Base-by-base conservation (phyloP, 2,888 invertebrate genomes). In the Pammene fasciana region DNA sequence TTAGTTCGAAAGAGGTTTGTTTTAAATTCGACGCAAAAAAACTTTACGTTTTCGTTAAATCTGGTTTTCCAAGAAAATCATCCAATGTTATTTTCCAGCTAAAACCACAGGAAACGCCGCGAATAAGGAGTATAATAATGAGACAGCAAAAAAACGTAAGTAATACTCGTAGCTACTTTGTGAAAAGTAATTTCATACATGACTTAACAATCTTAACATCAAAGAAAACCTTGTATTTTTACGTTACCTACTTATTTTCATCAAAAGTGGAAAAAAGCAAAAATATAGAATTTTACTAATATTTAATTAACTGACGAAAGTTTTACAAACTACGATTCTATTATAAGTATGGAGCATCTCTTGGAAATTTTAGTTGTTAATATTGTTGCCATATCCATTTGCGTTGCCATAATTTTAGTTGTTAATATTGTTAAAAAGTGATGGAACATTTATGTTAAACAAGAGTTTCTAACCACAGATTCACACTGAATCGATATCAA, bases 111-210 rank as follows among this genome's bases (percentile, higher is more conserved):
- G 43, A 50, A 36, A 41, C 5, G 1, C 34, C 50, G 14, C 56
- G 16, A 38, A 59, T 64, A 65, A 14, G 38, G 59, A 46, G 16
- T 34, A 36, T 65, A 54, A 70, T 70, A 70, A 65, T 70, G 70
- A 65, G 46, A 70, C 54, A 34, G 46, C 65, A 41, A 59, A 68
- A 60, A 64, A 65, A 54, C 36, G 41, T 54, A 54, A 54, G 34
- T 54, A 54, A 36, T 52, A 50, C 50, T 26, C 50, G 50, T 68
- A 59, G 26, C 14, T 18, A 68, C 52, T 60, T 60, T 54, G 59
- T 38, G 55, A 38, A 59, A 65, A 48, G 70, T 65, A 65, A 70
- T 70, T 70, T 70, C 70, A 70, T 55, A 60, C 70, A 70, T 70
- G 70, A 70, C 70, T 65, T 26, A 26, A 26, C 26, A 26, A 26